Evolutionary conservation across 2,113 vertebrate genomes (phyloP), one percentile per base, ranked within the genome.

Genomic region (Percopsis transmontana): DNA sequence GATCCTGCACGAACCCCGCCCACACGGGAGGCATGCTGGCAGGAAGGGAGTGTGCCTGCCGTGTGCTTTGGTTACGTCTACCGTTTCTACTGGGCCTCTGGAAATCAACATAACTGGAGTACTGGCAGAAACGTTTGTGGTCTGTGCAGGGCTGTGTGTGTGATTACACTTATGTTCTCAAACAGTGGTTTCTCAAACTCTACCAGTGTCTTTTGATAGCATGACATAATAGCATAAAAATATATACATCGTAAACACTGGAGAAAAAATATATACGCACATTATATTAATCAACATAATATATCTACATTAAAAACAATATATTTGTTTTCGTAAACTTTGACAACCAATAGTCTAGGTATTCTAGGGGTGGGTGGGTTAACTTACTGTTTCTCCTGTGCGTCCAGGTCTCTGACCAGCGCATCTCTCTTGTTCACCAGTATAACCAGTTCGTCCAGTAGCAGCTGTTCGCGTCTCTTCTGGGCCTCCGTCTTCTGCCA

Each of bases 401-500:
- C 97, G 23, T 98, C 97, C 88, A 98, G 91, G 81, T 99, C 97
- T 81, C 95, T 81, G 90, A 97, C 96, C 83, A 98, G 92, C 0
- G 96, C 96, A 52, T 98, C 96, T 2, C 96, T 93, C 66, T 97
- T 98, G 93, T 98, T 96, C 85, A 98, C 96, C 86, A 98, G 94
- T 77, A 96, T 92, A 89, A 98, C 96, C 83, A 98, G 94, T 77
- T 99, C 96, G 61, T 97, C 97, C 89, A 98, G 93, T 82, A 98
- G 90, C 79, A 98, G 95, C 90, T 98, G 96, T 84, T 98, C 96
- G 2, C 97, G 91, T 42, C 94, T 91, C 89, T 98, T 98, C 92
- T 98, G 96, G 78, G 96, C 96, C 87, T 98, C 97, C 0, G 96
- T 99, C 89, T 99, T 98, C 92, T 98, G 96, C 96, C 97, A 98